Evolutionary conservation across 1,140 invertebrate genomes (phyloP), one percentile per base, ranked within the genome.

Genomic region (Drosophila watanabei): DNA sequence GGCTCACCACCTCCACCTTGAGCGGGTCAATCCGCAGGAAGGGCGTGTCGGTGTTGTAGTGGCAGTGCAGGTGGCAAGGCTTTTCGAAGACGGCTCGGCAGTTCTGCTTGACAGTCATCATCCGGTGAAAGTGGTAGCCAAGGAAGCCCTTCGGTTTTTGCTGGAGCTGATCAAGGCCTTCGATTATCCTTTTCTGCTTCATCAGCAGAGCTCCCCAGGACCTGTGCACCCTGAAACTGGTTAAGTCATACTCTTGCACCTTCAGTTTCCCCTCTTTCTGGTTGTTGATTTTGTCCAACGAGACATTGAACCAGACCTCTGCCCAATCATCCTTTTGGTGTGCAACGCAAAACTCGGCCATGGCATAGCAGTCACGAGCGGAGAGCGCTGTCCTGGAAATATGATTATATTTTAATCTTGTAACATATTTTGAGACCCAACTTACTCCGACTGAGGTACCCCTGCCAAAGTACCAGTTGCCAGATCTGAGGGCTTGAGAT

Each of bases 281-380:
- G 11, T 6, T 8, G 5, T 20, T 16, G 28, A 64, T 58, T 39
- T 24, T 18, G 2, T 28, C 5, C 8, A 82, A 41, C 0, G 80
- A 62, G 28, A 24, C 14, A 2, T 52, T 82, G 0, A 82, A 48
- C 75, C 79, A 82, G 28, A 32, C 16, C 24, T 57, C 45, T 0
- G 80, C 62, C 10, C 33, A 33, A 1, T 16, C 6, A 8, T 79
- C 39, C 5, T 75, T 58, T 2, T 41, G 20, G 8, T 54, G 10
- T 7, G 8, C n/a, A 9, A 51, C 18, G 28, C 52, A 41, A 16
- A 61, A 82, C 18, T 64, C 37, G 3, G 52, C 80, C 30, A 82
- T 9, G 4, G 60, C 51, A 45, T 20, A 52, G 13, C 80, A 83
- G 58, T 83, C 75, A 14, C 43, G 41, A 4, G 60, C 13, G 2